Conservation (phyloP, 92 coral and sea anemone species). For the Zoanthus sociatus region DNA sequence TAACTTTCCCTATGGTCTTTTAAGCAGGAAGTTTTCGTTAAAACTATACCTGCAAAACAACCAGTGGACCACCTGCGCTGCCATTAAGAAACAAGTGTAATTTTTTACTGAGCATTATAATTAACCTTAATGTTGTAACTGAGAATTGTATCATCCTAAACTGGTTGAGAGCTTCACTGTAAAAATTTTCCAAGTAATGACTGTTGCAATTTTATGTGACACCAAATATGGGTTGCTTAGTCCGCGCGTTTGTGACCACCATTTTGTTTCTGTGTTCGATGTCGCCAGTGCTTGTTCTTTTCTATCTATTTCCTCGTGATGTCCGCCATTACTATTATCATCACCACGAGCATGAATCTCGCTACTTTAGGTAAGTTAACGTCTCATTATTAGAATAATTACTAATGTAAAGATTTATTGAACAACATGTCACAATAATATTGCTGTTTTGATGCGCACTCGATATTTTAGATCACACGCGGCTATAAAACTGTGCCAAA, state of each 20-base stretch:
- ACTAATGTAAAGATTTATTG: too few relatives aligned
- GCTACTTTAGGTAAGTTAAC: background rate
- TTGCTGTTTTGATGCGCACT: too few relatives aligned
- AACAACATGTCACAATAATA: too few relatives aligned
- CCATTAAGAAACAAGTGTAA: background rate
- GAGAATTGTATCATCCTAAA: background rate
- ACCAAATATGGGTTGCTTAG: background rate
- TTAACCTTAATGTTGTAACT: background rate
- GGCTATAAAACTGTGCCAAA: too few relatives aligned
- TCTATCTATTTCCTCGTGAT: constrained; percentile 32
- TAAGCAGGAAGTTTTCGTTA: background rate
- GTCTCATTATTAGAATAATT: background rate
- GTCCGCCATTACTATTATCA: constrained; percentile 41
- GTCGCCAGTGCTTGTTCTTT: constrained; percentile 38
- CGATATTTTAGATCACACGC: too few relatives aligned
- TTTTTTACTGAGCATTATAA: background rate
- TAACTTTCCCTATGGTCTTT: background rate
- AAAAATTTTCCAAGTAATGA: background rate
- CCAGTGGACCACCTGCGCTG: constrained; percentile 27
- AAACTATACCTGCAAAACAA: constrained; percentile 20
- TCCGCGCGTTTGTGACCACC: constrained; percentile 30
- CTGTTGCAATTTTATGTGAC: too few relatives aligned
- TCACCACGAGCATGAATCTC: background rate
- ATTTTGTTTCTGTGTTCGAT: constrained; percentile 31
- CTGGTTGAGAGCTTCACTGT: background rate